Base-by-base conservation (phyloP, 1,140 invertebrate species). In the Myzus persicae region DNA sequence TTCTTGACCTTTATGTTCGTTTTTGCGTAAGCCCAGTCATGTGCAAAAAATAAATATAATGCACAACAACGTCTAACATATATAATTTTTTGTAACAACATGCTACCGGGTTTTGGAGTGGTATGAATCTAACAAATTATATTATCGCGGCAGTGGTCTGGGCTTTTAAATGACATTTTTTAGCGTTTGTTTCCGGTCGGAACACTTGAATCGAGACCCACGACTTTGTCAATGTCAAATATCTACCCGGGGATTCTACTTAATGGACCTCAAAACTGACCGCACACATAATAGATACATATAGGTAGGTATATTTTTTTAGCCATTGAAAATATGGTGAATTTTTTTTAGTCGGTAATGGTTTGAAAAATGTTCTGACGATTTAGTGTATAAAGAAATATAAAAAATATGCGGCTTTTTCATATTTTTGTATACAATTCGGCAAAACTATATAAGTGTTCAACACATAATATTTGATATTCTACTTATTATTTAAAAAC, bases 221-320 rank as follows among this genome's bases (percentile, higher is more conserved):
- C n/a, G n/a, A 92, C 81, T 93, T 42, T 42, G 76, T 93, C 91
- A 85, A 48, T 9, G 91, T 84, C 91, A 85, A 54, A 93, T 42
- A 48, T 93, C 91, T 40, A 38, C 90, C 81, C 91, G 48, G 91
- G 91, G 46, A 22, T 18, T 46, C 81, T 9, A 1, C 91, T 42
- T 93, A 93, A 93, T 93, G 91, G 81, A 93, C 91, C 91, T 93
- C 91, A 93, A 93, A 93, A 93, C 91, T 93, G 91, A 93, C 91
- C 91, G 76, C 91, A 93, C 76, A 42, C 46, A 93, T 42, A 93
- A 93, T 93, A n/a, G 81, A 36, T 22, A 88, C n/a, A 46, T n/a
- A 26, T 14, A 85, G 91, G 54, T 51, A 14, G 31, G 20, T 48
- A 24, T 54, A 31, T 59, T 93, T 93, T 93, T 93, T 93, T 54